These are phyloP conservation scores for Escarpia spicata DNA, from an alignment of 2,888 invertebrate genomes.

Conservation along the genomic window DNA sequence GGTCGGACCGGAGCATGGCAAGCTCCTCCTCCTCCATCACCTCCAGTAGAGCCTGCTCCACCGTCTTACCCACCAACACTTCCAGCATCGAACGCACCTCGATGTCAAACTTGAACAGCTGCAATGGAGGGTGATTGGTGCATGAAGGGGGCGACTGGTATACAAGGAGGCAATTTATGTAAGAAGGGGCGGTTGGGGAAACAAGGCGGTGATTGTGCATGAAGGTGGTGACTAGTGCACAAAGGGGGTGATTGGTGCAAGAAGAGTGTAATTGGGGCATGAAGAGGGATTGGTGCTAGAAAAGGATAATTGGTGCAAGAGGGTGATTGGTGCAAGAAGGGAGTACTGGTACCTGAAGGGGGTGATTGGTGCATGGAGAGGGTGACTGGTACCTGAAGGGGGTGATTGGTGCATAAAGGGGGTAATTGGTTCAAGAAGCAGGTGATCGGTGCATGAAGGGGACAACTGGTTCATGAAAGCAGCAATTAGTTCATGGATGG, in stretches of 20 bases:
- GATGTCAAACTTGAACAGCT: conserved; percentile 89
- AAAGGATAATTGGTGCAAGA: no score
- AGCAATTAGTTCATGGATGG: no score
- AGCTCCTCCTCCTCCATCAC: conserved; percentile 93
- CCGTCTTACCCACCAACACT: conserved; percentile 86
- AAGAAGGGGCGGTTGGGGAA: no score
- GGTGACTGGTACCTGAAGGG: background rate
- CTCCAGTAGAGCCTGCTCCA: conserved; percentile 89
- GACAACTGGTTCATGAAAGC: no score
- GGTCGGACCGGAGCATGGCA: conserved; percentile 81
- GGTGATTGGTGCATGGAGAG: background rate
- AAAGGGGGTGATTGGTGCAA: no score
- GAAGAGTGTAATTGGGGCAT: no score
- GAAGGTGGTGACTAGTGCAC: background rate
- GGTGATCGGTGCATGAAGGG: background rate
- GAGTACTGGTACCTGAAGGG: background rate
- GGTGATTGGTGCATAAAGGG: background rate
- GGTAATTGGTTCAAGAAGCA: background rate
- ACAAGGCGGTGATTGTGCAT: background rate
- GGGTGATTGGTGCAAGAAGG: no score
- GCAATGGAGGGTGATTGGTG: background rate
- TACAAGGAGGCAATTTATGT: background rate
- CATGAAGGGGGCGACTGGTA: background rate
- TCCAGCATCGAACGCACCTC: conserved; percentile 91
- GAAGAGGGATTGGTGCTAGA: no score